Conservation (phyloP, 2,797 vertebrate genomes). For the Lateolabrax maculatus region DNA sequence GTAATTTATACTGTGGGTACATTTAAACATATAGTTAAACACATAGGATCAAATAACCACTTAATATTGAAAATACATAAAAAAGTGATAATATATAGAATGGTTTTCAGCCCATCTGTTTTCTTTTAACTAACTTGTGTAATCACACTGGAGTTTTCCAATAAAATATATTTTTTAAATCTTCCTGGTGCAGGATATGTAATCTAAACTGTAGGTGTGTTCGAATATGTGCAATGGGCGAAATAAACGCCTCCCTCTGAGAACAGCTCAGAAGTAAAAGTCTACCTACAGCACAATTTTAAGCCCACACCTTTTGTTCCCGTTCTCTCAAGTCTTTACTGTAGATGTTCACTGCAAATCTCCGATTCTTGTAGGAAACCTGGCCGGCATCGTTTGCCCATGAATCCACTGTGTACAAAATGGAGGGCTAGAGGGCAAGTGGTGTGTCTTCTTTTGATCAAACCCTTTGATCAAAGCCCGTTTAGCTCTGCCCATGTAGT, state of each 20-base stretch:
- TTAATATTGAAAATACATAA: background rate
- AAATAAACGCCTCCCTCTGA: constrained; percentile 61
- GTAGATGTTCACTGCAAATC: constrained; percentile 72
- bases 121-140: too few relatives aligned
- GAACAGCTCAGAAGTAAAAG: constrained; percentile 52
- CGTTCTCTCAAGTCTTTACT: constrained; percentile 64
- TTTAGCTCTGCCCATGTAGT: constrained; percentile 86
- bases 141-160: constrained; percentile 35
- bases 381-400: constrained; percentile 77
- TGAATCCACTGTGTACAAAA: constrained; percentile 82
- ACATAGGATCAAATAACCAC: background rate
- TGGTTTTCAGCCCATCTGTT: background rate
- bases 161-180: constrained; percentile 9
- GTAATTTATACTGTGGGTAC: background rate
- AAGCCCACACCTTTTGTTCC: constrained; percentile 77
- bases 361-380: constrained; percentile 78
- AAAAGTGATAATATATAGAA: background rate
- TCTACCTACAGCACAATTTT: constrained; percentile 73
- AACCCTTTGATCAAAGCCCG: constrained; percentile 85
- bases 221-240: constrained; percentile 37
- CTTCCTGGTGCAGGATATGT: constrained; percentile 18
- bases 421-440: constrained; percentile 85
- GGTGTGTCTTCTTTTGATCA: constrained; percentile 85
- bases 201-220: constrained; percentile 61
- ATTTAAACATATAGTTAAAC: constrained; percentile 3